phyloP scores from a whole-genome alignment of 1,140 invertebrate species.

The Diprion similis region DNA sequence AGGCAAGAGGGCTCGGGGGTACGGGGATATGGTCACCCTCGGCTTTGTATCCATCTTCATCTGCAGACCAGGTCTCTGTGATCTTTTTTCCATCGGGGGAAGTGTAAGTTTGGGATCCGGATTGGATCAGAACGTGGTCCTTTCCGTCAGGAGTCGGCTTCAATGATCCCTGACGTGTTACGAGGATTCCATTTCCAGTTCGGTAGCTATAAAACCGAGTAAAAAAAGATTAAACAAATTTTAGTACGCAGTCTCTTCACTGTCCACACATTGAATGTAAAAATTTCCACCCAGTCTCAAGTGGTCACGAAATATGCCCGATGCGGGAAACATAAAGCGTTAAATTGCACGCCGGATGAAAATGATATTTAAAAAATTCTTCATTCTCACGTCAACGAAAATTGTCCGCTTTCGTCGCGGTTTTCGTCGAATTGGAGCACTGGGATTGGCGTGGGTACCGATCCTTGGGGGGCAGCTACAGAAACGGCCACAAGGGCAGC shows the following conservation, averaged over 20 bases:
- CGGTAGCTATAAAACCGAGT: slow-evolving; percentile 16
- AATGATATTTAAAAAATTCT: neutral
- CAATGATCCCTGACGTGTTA: slow-evolving; percentile 21
- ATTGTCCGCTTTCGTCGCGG: slow-evolving; percentile 24
- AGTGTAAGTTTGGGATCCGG: slow-evolving; percentile 43
- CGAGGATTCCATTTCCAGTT: slow-evolving; percentile 23
- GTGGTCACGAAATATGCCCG: too few relatives aligned
- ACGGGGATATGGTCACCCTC: slow-evolving; percentile 54
- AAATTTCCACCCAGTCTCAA: neutral
- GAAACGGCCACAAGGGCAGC: slow-evolving; percentile 10
- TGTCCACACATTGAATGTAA: neutral
- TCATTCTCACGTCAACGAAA: slow-evolving; percentile 11
- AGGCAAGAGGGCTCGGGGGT: slow-evolving; percentile 29
- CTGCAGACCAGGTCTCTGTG: slow-evolving; percentile 43
- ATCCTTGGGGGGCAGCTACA: neutral
- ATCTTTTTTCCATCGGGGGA: slow-evolving; percentile 49
- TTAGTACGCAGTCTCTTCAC: neutral
- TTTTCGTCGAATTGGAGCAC: slow-evolving; percentile 22
- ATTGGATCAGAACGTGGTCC: slow-evolving; percentile 25
- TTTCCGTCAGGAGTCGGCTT: slow-evolving; percentile 22
- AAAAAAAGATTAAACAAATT: neutral
- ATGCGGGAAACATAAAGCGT: too few relatives aligned
- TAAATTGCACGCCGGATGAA: neutral
- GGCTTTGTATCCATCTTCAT: slow-evolving; percentile 49
- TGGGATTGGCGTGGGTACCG: slow-evolving; percentile 9